Conservation (phyloP, 2,797 vertebrate genomes). For the Crenuchus spilurus region DNA sequence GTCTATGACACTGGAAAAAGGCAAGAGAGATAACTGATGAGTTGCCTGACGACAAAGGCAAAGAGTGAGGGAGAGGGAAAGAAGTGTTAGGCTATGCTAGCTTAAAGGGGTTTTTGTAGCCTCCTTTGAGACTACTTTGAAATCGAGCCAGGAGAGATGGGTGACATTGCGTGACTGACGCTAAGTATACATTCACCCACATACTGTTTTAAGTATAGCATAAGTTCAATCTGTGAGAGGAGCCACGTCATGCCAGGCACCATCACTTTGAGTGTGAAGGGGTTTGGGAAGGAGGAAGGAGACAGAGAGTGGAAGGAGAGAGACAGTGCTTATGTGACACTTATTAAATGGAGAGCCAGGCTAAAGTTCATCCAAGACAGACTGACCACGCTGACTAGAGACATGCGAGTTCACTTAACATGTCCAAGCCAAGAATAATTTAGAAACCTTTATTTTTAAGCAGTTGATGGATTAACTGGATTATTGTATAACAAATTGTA, state of each 20-base stretch:
- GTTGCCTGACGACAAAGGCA: conserved; percentile 11
- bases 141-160: neutral
- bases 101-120: neutral
- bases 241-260: neutral
- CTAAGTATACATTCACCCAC: neutral
- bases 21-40: conserved; percentile 4
- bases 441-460: too few species aligned
- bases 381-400: conserved; percentile 11
- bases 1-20: conserved; percentile 2
- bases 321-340: conserved; percentile 22
- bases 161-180: neutral
- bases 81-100: neutral
- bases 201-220: neutral
- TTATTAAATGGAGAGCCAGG: conserved; percentile 28
- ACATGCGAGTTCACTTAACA: conserved; percentile 37
- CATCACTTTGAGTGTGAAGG: conserved; percentile 32
- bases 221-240: neutral
- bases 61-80: neutral
- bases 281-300: neutral
- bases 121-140: conserved; percentile 6
- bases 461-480: too few species aligned
- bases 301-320: conserved; percentile 1
- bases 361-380: conserved; percentile 26
- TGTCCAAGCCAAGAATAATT: too few species aligned
- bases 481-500: too few species aligned